phyloP scores from a whole-genome alignment of 1,140 invertebrate species.

The Bilobella aurantiaca region DNA sequence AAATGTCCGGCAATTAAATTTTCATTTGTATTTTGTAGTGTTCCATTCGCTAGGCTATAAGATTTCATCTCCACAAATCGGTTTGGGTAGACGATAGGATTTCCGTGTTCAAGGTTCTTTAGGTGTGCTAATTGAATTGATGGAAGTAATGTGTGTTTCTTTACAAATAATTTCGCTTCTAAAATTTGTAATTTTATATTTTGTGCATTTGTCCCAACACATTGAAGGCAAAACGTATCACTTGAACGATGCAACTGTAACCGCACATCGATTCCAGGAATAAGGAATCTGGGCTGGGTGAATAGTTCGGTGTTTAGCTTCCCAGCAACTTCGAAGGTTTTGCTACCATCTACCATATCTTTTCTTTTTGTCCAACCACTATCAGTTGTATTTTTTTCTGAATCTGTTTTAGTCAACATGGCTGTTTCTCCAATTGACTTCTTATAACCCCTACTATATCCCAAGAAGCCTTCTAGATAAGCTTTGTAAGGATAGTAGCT shows the following conservation, averaged over 20 bases:
- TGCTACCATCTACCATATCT: slow-evolving; percentile 28
- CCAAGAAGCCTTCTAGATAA: slow-evolving; percentile 1
- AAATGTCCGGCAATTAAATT: slow-evolving; percentile 25
- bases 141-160: slow-evolving; percentile 12
- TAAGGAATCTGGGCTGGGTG: slow-evolving; percentile 20
- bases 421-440: neutral
- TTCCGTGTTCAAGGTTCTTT: slow-evolving; percentile 5
- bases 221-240: slow-evolving; percentile 14
- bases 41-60: slow-evolving; percentile 21
- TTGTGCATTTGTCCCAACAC: neutral
- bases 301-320: slow-evolving; percentile 26
- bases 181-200: slow-evolving; percentile 15
- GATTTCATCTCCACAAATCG: slow-evolving; percentile 25
- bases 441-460: neutral
- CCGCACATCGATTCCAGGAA: slow-evolving; percentile 27
- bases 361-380: slow-evolving; percentile 35
- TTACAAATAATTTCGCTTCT: slow-evolving; percentile 23
- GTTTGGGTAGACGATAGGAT: slow-evolving; percentile 14
- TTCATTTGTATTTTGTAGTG: slow-evolving; percentile 21
- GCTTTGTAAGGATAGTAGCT: neutral
- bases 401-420: slow-evolving; percentile 29
- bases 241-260: slow-evolving; percentile 8
- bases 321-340: slow-evolving; percentile 34
- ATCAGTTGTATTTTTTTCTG: slow-evolving; percentile 32
- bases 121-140: slow-evolving; percentile 18